Percentiles rank a stretch among this genome's conserved stretches.
phyloP scores from a whole-genome alignment of 53 echinoderm and acorn worm species.

The Astropecten irregularis region DNA sequence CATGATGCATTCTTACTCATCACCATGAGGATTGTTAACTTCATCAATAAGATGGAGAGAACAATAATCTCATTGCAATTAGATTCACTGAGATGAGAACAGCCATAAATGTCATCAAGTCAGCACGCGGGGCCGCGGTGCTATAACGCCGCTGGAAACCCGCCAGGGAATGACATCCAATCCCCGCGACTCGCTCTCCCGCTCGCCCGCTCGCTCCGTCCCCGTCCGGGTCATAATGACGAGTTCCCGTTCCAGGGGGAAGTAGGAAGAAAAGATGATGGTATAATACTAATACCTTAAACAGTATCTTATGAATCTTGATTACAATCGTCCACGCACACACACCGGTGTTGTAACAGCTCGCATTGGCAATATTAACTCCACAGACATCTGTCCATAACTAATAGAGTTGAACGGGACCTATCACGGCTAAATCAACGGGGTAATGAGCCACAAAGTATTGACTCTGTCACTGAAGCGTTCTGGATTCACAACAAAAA shows the following conservation, averaged over 20 bases:
- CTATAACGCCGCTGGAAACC: neutral
- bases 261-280: too few species aligned
- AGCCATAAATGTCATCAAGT: conserved; percentile 52
- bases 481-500: conserved; percentile 16
- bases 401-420: conserved; percentile 58
- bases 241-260: too few species aligned
- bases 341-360: neutral
- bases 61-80: too few species aligned
- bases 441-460: conserved; percentile 51
- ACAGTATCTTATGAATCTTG: neutral
- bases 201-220: neutral
- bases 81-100: neutral
- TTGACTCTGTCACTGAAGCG: conserved; percentile 55
- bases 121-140: neutral
- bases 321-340: neutral
- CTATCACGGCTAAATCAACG: conserved; percentile 67
- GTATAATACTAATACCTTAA: neutral
- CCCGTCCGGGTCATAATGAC: too few species aligned
- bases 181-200: conserved; percentile 27
- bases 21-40: conserved; percentile 40
- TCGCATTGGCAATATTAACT: conserved; percentile 32
- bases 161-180: conserved; percentile 48
- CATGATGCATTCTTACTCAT: conserved; percentile 11
- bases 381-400: conserved; percentile 54
- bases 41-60: conserved; percentile 32